These are phyloP conservation scores for Eunapius fragilis DNA, from an alignment of 37 sponge, comb jelly and placozoan genomes.

Conservation along the genomic window DNA sequence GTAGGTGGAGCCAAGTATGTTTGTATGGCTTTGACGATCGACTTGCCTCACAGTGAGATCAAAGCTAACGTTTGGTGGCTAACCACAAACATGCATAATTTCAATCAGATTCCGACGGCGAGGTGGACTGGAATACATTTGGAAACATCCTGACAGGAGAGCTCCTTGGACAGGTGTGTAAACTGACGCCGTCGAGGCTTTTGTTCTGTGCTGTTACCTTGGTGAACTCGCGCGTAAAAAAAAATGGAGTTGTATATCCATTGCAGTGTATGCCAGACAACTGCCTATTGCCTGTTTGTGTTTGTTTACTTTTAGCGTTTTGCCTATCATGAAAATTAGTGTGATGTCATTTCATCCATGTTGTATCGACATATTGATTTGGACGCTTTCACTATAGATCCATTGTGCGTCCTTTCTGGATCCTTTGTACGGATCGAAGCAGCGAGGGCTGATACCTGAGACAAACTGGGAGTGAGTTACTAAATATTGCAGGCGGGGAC, in stretches of 20 bases:
- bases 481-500: too few relatives aligned
- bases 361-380: too few relatives aligned
- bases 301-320: too few relatives aligned
- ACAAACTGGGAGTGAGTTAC: conserved; percentile 66
- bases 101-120: conserved; percentile 12
- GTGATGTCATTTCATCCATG: too few relatives aligned
- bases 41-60: background rate
- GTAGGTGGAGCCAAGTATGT: background rate
- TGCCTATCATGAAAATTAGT: too few relatives aligned
- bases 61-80: background rate
- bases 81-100: background rate
- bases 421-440: background rate
- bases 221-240: too few relatives aligned
- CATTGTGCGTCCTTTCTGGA: background rate
- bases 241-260: too few relatives aligned
- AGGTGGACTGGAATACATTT: conserved; percentile 61
- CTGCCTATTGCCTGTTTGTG: too few relatives aligned
- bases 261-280: too few relatives aligned
- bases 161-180: conserved; percentile 72
- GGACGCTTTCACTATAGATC: background rate
- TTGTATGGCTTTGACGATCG: background rate
- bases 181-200: too few relatives aligned
- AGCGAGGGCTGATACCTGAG: background rate
- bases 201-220: too few relatives aligned
- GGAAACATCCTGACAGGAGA: conserved; percentile 65